Base-by-base conservation (phyloP, 2,888 invertebrate genomes). In the Lysandra coridon region DNA sequence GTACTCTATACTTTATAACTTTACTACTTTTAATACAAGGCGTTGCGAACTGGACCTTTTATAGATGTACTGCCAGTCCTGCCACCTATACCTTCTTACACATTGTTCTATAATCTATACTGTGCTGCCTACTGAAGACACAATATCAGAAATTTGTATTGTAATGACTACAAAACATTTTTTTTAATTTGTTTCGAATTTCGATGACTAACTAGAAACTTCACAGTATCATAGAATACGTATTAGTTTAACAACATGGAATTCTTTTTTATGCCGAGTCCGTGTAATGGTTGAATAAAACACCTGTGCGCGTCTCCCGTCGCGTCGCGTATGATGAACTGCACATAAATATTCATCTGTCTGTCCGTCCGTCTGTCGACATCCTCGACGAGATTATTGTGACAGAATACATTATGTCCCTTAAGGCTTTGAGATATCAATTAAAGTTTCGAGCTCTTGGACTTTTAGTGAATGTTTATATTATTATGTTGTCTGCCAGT, bases 341-440 rank as follows among this genome's bases (percentile, higher is more conserved):
- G 6, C 40, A 7, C 44, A 74, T 74, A 44, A 74, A 74, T 74
- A 74, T 74, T 74, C 74, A 74, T 2, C 74, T 14, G 74, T 23
- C 44, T 30, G 44, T 74, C 74, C 44, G 44, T 74, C 73, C n/a
- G 74, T 44, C 74, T 74, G 74, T 74, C 44, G 23, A 74, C 44
- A 44, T 10, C 44, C 74, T n/a, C 44, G 74, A 74, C 44, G 44
- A 74, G 40, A 74, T 74, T 44, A 44, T 73, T 73, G 44, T 44
- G 40, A 44, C 33, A 12, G 69, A 69, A 33, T 69, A 69, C 33
- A 33, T 69, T 69, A 69, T 5, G 33, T 69, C 33, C 2, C 33
- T 69, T 30, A 30, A 30, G 10, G 64, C 30, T 30, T 64, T 37
- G 33, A 17, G 69, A 37, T 69, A 69, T 69, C 33, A 69, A 69